A percentile compares a stretch with the other conserved stretches of the same genome.
Evolutionary conservation across 1,140 invertebrate genomes (phyloP).

Genomic region (Ectropis grisescens): DNA sequence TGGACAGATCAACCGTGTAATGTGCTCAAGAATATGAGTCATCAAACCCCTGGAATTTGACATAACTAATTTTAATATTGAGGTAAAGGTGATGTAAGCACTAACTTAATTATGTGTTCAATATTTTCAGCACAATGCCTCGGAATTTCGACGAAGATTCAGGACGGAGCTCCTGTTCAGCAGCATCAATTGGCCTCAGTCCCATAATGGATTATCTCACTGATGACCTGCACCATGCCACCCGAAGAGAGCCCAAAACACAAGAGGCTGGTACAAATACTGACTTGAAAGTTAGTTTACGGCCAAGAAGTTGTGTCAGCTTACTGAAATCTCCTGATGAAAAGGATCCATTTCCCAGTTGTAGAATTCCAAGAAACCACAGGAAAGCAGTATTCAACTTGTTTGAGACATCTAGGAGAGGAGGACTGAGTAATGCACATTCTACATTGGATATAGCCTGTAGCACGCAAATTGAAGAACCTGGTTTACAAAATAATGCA

Average conservation of each 20-base stretch:
- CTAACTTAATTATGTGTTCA: too few species aligned
- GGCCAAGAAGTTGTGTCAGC: constrained; percentile 47
- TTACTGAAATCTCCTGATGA: constrained; percentile 59
- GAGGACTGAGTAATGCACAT: constrained; percentile 63
- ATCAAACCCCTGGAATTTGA: too few species aligned
- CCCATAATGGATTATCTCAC: constrained; percentile 31
- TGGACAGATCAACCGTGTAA: too few species aligned
- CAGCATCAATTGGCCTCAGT: constrained; percentile 42
- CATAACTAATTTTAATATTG: too few species aligned
- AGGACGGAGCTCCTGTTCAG: constrained; percentile 62
- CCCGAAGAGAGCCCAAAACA: constrained; percentile 23
- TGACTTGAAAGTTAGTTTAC: constrained; percentile 53
- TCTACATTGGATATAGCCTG: constrained; percentile 59
- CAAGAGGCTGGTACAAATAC: constrained; percentile 61
- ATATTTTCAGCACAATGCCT: constrained; percentile 37
- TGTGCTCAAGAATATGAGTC: too few species aligned
- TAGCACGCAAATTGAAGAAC: constrained; percentile 56
- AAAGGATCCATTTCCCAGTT: constrained; percentile 56
- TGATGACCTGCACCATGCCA: constrained; percentile 13
- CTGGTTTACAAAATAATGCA: constrained; percentile 28
- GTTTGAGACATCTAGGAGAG: constrained; percentile 46
- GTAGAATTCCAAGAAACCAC: constrained; percentile 27
- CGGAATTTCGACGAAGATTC: constrained; percentile 60
- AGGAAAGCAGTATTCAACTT: constrained; percentile 41
- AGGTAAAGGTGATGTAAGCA: too few species aligned